Base-by-base conservation (phyloP, 2,113 vertebrate species). In the Dinomys branickii region DNA sequence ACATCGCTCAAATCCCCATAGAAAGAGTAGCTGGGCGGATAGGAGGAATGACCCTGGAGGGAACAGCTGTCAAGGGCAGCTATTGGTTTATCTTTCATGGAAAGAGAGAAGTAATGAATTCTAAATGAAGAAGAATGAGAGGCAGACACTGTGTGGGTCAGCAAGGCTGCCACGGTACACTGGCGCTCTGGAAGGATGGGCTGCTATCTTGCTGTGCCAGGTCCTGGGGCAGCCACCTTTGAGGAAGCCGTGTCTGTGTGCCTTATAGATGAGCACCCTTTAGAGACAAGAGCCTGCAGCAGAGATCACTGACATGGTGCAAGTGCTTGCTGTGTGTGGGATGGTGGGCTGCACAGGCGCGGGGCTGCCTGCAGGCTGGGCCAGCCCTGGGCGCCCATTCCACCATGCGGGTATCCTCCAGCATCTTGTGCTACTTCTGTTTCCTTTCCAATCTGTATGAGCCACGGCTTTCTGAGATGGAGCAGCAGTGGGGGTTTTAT, bases 41-140 rank as follows among this genome's bases (percentile, higher is more conserved):
- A 95, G 98, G 97, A 98, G 98, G 98, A 98, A 98, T 99, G 98
- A 99, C 98, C 98, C 98, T 81, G 97, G 98, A 98, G 98, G 98
- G 99, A 99, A 98, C 98, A 99, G 98, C 98, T 98, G 98, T 99
- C 98, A 99, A 99, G 99, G 99, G 98, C 99, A 99, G 98, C 98
- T 78, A 98, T 98, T 98, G 98, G 98, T 97, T 98, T 98, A 98
- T 98, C 98, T 98, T 99, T 98, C 98, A 98, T 90, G 98, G 97
- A 98, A 98, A 98, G 97, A 95, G 98, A 98, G 98, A 98, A 0
- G 69, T 96, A 98, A 97, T 98, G 98, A 98, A 98, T 99, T 98
- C 98, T 98, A 98, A 98, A 98, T 97, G 95, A 98, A 97, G 97
- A 98, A 94, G 95, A 97, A 97, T 96, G 30, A 71, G 96, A 97